phyloP scores from a whole-genome alignment of 2,888 invertebrate genomes.

The Cenopis cana region DNA sequence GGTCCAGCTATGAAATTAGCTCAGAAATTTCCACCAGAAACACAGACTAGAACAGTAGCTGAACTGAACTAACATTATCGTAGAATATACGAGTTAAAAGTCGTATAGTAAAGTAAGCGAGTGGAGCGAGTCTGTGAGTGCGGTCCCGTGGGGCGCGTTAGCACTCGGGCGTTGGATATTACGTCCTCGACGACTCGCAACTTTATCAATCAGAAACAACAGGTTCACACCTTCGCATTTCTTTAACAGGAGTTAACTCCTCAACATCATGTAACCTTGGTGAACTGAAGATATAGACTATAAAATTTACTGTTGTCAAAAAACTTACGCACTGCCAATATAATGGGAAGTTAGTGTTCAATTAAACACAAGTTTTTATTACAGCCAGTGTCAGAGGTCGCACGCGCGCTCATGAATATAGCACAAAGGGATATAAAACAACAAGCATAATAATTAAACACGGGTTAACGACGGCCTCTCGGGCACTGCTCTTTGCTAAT shows the following conservation, averaged over 20 bases:
- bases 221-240: neutral
- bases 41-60: neutral
- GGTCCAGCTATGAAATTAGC: neutral
- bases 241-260: neutral
- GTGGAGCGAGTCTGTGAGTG: neutral
- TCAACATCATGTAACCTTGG: neutral
- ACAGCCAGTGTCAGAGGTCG: neutral
- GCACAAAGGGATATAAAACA: conserved; percentile 17
- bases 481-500: conserved; percentile 12
- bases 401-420: conserved; percentile 8
- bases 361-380: conserved; percentile 14
- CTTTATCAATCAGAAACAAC: conserved; percentile 31
- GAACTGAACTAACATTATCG: too few species aligned
- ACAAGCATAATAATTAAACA: conserved; percentile 14
- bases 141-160: conserved; percentile 21
- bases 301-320: neutral
- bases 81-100: neutral
- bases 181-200: conserved; percentile 10
- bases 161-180: conserved; percentile 10
- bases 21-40: neutral
- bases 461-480: conserved; percentile 6
- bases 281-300: neutral
- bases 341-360: neutral
- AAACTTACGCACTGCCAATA: neutral
- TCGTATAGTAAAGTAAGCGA: conserved; percentile 10